These are phyloP conservation scores for Zele albiditarsus DNA, from an alignment of 2,888 invertebrate genomes.

Conservation along the genomic window DNA sequence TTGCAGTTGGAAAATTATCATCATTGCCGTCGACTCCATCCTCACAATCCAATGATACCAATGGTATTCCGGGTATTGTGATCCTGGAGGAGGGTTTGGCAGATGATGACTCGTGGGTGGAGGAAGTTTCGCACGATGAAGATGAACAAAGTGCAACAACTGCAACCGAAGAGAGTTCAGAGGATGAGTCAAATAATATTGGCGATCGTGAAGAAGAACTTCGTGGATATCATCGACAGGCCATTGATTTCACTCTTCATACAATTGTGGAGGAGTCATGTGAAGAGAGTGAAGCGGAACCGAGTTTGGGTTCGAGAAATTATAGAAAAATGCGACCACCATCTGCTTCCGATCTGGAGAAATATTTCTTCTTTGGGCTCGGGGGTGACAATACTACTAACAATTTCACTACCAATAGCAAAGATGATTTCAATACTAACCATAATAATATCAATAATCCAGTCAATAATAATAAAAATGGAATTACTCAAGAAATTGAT, in stretches of 20 bases:
- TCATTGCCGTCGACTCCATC: background rate
- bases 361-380: conserved; percentile 91
- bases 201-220: conserved; percentile 86
- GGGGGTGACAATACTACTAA: conserved; percentile 82
- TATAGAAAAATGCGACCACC: conserved; percentile 78
- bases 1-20: background rate
- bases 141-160: conserved; percentile 79
- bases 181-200: conserved; percentile 77
- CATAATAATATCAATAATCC: background rate
- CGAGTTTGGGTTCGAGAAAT: conserved; percentile 67
- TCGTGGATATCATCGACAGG: conserved; percentile 86
- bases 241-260: conserved; percentile 91
- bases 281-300: conserved; percentile 92
- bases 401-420: conserved; percentile 62
- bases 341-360: conserved; percentile 89
- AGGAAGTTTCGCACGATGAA: conserved; percentile 88
- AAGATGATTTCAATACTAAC: background rate
- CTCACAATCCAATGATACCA: conserved; percentile 75
- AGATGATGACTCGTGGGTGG: conserved; percentile 94
- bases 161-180: conserved; percentile 81
- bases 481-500: conserved; percentile 67
- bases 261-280: conserved; percentile 96
- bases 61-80: conserved; percentile 81
- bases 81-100: conserved; percentile 90
- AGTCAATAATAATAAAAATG: conserved; percentile 57